Evolutionary conservation across 2,888 invertebrate species (phyloP).

Genomic region (Zootermopsis nevadensis): DNA sequence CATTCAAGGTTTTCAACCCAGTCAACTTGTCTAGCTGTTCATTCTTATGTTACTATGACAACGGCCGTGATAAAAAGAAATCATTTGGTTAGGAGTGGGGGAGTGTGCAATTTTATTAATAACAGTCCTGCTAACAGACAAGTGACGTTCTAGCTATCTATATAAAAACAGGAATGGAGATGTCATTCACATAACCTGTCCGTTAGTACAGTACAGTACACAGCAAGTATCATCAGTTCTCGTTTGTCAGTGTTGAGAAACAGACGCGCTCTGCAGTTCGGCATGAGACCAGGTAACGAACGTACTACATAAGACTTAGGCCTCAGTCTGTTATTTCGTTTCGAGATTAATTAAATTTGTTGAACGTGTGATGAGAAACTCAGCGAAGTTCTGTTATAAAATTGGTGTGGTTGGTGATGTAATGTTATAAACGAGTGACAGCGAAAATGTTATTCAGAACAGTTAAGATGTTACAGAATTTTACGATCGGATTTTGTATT

Average conservation of each 20-base stretch:
- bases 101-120: not conserved
- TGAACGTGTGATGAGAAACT: no score
- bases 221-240: not conserved
- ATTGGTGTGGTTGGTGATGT: no score
- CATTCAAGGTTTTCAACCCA: constrained; percentile 5
- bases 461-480: no score
- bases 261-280: not conserved
- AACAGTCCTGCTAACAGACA: not conserved
- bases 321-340: no score
- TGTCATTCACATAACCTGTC: not conserved
- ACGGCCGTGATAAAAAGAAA: not conserved
- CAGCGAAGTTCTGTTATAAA: no score
- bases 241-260: not conserved
- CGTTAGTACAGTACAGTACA: not conserved
- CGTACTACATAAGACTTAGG: not conserved
- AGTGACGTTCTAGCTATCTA: not conserved
- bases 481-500: no score
- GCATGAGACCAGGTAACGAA: constrained; percentile 19
- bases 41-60: constrained; percentile 5
- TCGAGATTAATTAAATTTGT: no score
- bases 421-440: no score
- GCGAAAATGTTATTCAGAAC: no score
- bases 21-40: not conserved
- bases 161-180: not conserved
- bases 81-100: constrained; percentile 6